Base-by-base conservation (phyloP, 1,140 invertebrate genomes). In the Drosophila tristis region DNA sequence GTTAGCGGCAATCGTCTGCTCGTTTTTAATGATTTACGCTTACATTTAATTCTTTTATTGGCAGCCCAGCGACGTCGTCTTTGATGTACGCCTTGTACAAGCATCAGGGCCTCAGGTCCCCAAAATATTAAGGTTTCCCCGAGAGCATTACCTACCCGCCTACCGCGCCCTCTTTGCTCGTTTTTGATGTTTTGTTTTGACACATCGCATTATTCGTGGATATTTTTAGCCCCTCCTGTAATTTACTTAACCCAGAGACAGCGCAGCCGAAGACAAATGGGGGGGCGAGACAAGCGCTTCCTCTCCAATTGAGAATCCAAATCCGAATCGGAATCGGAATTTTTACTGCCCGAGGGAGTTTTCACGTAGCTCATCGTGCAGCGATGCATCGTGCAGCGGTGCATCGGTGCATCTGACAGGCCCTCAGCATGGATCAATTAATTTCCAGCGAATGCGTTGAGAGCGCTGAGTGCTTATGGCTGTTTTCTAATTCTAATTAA, bases 151-250 rank as follows among this genome's bases (percentile, higher is more conserved):
- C 45, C 47, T 51, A 20, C 20, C 20, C 20, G 20, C 20, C 55
- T 78, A 56, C 47, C 65, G 53, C 49, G 26, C 45, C 47, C n/a
- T 11, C 44, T 44, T 25, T 15, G 31, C 50, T 75, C 51, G 62
- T 70, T 82, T 86, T 86, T 86, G 84, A 86, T 86, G 82, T 89
- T 87, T 73, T 86, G 82, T 86, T 86, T 86, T 87, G 82, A 86
- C 82, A 86, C 82, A 81, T 75, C 78, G 54, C 84, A 87, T 87
- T 89, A 89, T 87, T 89, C 74, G 53, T 44, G 79, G n/a, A 53
- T 87, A 89, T 87, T 87, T 89, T 79, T 74, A 70, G 84, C 6
- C 50, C 58, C 43, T 58, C 56, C 43, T 58, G 75, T 77, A 79
- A 87, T 80, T 84, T 82, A 84, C 79, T 87, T 70, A 72, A 71